Evolutionary conservation across 2,797 vertebrate genomes (phyloP).

Genomic region (Varecia variegata): DNA sequence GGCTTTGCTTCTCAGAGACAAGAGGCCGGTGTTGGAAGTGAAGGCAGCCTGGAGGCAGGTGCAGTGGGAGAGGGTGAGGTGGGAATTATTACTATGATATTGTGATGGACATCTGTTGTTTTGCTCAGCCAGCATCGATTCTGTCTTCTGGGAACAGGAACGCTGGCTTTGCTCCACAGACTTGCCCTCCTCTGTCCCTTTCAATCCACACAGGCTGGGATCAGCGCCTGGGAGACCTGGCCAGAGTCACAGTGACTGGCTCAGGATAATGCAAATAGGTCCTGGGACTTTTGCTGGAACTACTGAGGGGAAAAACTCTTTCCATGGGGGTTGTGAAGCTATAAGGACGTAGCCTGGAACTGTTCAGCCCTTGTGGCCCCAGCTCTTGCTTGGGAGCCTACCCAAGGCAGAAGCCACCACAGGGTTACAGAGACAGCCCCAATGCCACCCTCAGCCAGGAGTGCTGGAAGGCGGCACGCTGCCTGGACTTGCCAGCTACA

Average conservation of each 20-base stretch:
- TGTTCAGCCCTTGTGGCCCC: neutral
- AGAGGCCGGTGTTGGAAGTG: neutral
- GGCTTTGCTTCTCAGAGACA: neutral
- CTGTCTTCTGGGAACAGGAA: conserved; percentile 14
- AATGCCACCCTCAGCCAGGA: neutral
- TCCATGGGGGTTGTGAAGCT: neutral
- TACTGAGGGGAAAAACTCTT: neutral
- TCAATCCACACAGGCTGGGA: neutral
- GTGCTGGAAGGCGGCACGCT: neutral
- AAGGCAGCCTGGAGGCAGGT: neutral
- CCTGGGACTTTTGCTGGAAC: neutral
- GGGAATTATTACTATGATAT: neutral
- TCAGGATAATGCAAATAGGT: neutral
- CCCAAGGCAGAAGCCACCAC: neutral
- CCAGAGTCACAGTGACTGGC: neutral
- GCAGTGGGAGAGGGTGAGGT: neutral
- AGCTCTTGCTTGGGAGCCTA: neutral
- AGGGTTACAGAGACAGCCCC: neutral
- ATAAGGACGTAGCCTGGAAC: neutral
- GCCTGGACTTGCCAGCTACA: neutral
- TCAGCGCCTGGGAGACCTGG: neutral
- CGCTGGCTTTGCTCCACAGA: conserved; percentile 13
- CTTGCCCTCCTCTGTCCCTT: neutral
- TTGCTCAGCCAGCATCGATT: neutral
- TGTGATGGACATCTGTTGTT: conserved; percentile 16